These are phyloP conservation scores for Aphelinus atriplicis DNA, from an alignment of 1,140 invertebrate species.

Conservation along the genomic window DNA sequence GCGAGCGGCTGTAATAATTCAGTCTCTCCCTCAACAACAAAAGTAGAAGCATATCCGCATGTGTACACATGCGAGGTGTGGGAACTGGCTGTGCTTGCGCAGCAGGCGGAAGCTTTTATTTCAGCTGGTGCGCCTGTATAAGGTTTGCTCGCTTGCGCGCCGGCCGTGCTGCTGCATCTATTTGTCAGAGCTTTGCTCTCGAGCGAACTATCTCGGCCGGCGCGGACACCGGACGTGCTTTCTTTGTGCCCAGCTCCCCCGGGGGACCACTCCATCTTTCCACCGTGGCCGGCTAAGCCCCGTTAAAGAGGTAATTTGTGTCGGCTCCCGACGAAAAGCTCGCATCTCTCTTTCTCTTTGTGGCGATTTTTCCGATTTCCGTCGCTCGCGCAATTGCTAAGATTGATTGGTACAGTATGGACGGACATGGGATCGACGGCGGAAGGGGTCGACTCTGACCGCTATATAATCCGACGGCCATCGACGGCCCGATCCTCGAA, in stretches of 20 bases:
- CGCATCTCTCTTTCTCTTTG: too few relatives aligned
- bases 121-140: not conserved
- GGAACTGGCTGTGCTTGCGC: conserved; percentile 14
- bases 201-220: conserved; percentile 35
- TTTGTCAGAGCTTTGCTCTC: conserved; percentile 49
- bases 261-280: conserved; percentile 56
- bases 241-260: conserved; percentile 44
- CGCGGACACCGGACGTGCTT: conserved; percentile 45
- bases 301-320: conserved; percentile 59
- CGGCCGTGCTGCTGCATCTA: conserved; percentile 48
- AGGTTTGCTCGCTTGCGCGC: conserved; percentile 8
- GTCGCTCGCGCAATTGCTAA: conserved; percentile 16
- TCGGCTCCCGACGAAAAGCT: conserved; percentile 26
- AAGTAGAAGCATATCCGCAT: too few relatives aligned
- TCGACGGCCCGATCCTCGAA: not conserved
- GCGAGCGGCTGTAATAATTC: too few relatives aligned
- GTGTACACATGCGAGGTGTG: too few relatives aligned
- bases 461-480: not conserved
- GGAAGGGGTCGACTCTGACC: too few relatives aligned
- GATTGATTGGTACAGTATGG: not conserved
- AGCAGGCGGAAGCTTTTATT: conserved; percentile 36
- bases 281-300: conserved; percentile 44
- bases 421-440: too few relatives aligned
- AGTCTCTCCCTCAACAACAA: too few relatives aligned
- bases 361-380: conserved; percentile 7